Conservation (phyloP, 2,113 vertebrate species). For the Tetrax tetrax region DNA sequence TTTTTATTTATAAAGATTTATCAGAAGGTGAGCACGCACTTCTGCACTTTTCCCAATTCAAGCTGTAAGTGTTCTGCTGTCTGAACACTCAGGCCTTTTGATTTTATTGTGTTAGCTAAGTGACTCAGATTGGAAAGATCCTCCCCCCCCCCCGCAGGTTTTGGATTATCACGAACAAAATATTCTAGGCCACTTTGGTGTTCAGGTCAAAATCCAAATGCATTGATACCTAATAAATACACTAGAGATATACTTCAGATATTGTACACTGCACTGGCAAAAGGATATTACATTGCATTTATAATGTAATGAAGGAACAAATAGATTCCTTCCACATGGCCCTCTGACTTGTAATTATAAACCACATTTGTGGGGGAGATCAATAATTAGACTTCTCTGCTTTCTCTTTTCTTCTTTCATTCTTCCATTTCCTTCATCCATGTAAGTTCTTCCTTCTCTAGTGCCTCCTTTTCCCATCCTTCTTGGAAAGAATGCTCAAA, state of each 20-base stretch:
- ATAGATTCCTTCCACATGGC: not conserved
- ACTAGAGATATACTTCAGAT: not conserved
- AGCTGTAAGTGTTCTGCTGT: fast-evolving
- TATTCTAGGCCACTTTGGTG: not conserved
- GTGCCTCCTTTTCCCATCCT: not conserved
- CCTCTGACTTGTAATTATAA: not conserved
- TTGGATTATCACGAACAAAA: not conserved
- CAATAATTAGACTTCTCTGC: not conserved
- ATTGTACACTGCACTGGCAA: not conserved
- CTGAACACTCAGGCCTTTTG: not conserved
- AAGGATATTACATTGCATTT: not conserved
- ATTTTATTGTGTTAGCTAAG: not conserved
- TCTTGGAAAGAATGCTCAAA: not conserved
- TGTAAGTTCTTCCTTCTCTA: not conserved
- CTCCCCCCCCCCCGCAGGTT: not conserved
- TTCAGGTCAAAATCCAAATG: not conserved
- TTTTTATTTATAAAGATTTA: not conserved
- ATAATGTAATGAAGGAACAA: not conserved
- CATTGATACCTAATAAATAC: not conserved
- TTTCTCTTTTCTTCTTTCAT: not conserved
- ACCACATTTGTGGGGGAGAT: not conserved
- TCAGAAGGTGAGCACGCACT: not conserved
- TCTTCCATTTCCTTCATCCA: not conserved
- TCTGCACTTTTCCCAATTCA: not conserved
- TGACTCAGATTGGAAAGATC: not conserved